Base-by-base conservation (phyloP, 2,113 vertebrate genomes). In the Polypterus senegalus region DNA sequence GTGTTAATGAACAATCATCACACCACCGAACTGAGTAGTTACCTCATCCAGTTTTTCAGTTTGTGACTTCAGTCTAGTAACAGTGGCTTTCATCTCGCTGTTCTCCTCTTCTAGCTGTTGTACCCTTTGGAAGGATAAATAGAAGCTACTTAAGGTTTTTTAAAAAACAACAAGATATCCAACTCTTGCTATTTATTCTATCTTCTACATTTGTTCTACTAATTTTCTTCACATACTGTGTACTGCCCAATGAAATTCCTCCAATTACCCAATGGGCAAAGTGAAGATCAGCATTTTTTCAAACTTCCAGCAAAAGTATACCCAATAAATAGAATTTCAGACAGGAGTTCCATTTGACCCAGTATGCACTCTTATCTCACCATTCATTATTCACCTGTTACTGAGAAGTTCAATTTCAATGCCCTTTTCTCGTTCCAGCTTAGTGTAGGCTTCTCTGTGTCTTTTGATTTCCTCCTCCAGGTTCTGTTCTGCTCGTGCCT, bases 31-130 rank as follows among this genome's bases (percentile, higher is more conserved):
- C 47, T 43, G 44, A 5, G 9, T 49, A 59, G 68, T 82, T 70
- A 97, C 95, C 90, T 98, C 90, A 9, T 98, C 96, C 64, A 97
- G 78, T 68, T 87, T 96, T 77, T 96, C 93, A 0, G 90, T 89
- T 60, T 98, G 96, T 0, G 86, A 86, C 76, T 91, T 97, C 60
- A 98, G 87, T 4, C 92, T 80, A 5, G 71, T 76, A 78, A 94
- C 81, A 45, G 74, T 86, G 0, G 76, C 73, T 61, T 81, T 71
- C 71, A 98, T 80, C 46, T 91, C 88, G 0, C 70, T 67, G 10
- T 94, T 97, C 74, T 97, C 94, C n/a, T 94, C 92, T 69, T 98
- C 94, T 71, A 96, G 75, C 46, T 89, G 88, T 61, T 90, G 91
- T 5, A 92, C 80, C 74, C 96, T 98, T 68, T 57, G 56, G 61